phyloP scores from a whole-genome alignment of 2,113 vertebrate genomes.

The Seriola rivoliana region DNA sequence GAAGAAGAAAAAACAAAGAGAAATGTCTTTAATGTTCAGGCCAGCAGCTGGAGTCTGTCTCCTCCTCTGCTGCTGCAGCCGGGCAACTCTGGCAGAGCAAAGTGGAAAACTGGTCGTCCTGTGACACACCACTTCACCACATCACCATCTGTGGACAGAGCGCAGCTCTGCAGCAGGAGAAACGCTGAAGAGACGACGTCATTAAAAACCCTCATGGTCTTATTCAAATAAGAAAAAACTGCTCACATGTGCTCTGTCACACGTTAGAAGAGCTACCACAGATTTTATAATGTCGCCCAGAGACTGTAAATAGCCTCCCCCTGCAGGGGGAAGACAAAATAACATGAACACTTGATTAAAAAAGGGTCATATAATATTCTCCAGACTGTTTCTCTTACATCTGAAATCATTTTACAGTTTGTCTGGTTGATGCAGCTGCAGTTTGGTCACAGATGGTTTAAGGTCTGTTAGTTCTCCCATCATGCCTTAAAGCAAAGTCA shows the following conservation, averaged over 20 bases:
- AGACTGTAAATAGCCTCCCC: background rate
- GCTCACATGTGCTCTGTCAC: background rate
- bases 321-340: background rate
- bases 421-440: conserved; percentile 23
- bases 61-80: background rate
- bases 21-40: background rate
- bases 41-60: conserved; percentile 9
- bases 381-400: background rate
- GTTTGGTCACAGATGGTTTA: conserved; percentile 16
- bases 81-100: conserved; percentile 22
- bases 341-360: background rate
- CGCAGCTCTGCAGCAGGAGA: background rate
- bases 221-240: background rate
- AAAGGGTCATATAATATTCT: background rate
- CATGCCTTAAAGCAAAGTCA: background rate
- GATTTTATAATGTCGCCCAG: background rate
- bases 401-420: background rate
- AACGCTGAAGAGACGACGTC: background rate
- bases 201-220: background rate
- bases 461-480: background rate
- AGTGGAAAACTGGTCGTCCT: conserved; percentile 28
- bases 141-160: background rate
- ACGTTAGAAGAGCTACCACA: background rate
- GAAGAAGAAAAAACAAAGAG: conserved; percentile 7
- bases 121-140: conserved; percentile 14